phyloP scores from a whole-genome alignment of 2,113 vertebrate genomes.

The Emydocephalus ijimae region DNA sequence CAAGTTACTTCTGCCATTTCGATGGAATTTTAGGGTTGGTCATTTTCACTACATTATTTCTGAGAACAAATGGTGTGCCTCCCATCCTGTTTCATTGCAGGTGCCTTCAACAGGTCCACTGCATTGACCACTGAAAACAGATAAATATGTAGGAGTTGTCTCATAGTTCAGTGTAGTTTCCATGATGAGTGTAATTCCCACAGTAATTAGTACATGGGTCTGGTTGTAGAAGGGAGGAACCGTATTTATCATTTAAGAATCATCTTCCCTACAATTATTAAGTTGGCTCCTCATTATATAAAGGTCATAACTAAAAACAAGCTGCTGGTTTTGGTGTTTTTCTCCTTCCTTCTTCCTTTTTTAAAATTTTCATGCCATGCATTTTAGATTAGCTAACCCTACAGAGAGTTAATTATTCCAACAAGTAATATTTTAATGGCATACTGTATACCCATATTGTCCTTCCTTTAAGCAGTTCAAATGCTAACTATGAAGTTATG shows the following conservation, averaged over 20 bases:
- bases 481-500: neutral
- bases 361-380: neutral
- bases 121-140: neutral
- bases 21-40: neutral
- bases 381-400: neutral
- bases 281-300: neutral
- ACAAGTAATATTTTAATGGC: neutral
- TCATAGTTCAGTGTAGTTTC: neutral
- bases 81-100: neutral
- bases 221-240: neutral
- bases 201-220: neutral
- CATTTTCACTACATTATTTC: neutral
- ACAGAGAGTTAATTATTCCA: neutral
- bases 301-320: neutral
- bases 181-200: neutral
- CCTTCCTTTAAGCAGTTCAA: neutral
- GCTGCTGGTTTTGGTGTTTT: neutral
- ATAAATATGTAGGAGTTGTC: neutral
- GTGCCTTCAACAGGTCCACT: neutral
- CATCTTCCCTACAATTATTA: neutral
- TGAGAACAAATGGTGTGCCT: neutral
- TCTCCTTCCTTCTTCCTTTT: neutral
- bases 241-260: neutral
- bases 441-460: neutral
- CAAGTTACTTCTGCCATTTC: neutral